Percentiles rank a stretch among this genome's conserved stretches.
These are phyloP conservation scores for Penaeus chinensis DNA, from an alignment of 1,140 invertebrate species.

Conservation along the genomic window DNA sequence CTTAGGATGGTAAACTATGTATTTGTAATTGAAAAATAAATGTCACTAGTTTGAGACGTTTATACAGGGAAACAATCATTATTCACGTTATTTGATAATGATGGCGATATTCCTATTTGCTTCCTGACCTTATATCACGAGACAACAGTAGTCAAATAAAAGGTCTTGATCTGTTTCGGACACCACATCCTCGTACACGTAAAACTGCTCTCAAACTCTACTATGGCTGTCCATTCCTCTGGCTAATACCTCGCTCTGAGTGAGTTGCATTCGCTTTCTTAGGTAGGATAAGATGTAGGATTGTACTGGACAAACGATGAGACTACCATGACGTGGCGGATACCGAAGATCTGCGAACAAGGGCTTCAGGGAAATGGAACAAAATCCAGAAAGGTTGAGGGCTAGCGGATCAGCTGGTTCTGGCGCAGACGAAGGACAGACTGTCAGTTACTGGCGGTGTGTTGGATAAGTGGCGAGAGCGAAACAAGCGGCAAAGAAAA, in stretches of 20 bases:
- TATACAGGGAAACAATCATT: too few species aligned
- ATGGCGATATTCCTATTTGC: too few species aligned
- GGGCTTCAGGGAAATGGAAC: background rate
- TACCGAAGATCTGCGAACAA: too few species aligned
- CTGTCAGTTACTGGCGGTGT: constrained; percentile 5
- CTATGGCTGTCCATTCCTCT: constrained; percentile 16
- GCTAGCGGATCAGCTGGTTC: constrained; percentile 17
- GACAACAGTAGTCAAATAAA: background rate
- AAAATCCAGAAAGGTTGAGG: background rate
- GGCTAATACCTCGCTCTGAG: background rate
- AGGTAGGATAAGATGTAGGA: too few species aligned
- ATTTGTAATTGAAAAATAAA: too few species aligned
- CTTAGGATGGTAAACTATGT: background rate
- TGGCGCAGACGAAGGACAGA: constrained; percentile 30
- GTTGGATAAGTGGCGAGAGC: too few species aligned
- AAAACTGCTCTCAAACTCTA: constrained; percentile 35
- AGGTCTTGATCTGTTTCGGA: background rate
- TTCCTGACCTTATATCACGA: too few species aligned
- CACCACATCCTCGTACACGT: constrained; percentile 19
- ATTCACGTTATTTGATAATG: too few species aligned
- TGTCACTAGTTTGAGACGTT: too few species aligned
- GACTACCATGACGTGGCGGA: too few species aligned
- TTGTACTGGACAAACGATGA: too few species aligned
- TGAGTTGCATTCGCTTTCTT: constrained; percentile 4
- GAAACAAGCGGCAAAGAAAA: too few species aligned